Conservation (phyloP, 1,140 invertebrate genomes). For the Bombyx mandarina region DNA sequence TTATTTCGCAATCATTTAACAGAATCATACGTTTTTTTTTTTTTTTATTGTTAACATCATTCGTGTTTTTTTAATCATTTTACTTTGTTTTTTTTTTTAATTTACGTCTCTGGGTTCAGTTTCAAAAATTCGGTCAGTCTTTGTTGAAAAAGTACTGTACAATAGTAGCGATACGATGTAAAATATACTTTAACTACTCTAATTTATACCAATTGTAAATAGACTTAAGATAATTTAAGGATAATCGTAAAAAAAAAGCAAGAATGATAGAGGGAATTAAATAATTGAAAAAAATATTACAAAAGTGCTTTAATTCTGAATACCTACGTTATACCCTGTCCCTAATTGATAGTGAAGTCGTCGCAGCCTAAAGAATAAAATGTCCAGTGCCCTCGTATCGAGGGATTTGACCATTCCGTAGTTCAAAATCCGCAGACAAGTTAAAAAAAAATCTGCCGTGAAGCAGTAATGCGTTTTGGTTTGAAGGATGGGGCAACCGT, state of each 20-base stretch:
- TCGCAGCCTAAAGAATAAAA: no score
- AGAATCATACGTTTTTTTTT: no score
- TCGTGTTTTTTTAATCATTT: slow-evolving; percentile 18
- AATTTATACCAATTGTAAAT: slow-evolving; percentile 70
- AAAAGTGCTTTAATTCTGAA: slow-evolving; percentile 28
- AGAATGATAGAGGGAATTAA: slow-evolving; percentile 67
- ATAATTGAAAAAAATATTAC: slow-evolving; percentile 54
- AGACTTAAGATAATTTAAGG: slow-evolving; percentile 59
- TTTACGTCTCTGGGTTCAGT: slow-evolving; percentile 29
- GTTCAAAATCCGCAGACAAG: no score
- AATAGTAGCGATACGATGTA: slow-evolving; percentile 62
- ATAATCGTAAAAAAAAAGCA: slow-evolving; percentile 58
- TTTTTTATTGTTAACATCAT: slow-evolving; percentile 1
- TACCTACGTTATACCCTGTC: no score
- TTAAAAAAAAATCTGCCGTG: no score
- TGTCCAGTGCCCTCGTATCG: no score
- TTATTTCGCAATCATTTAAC: no score
- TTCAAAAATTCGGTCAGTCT: slow-evolving; percentile 39
- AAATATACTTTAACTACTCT: slow-evolving; percentile 64
- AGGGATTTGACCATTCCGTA: no score
- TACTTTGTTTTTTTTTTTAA: slow-evolving; percentile 22
- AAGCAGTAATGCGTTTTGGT: no score
- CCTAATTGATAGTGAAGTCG: no score
- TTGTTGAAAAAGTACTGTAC: slow-evolving; percentile 61
- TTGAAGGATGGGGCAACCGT: no score